Evolutionary conservation across 2,888 invertebrate species (phyloP), one percentile per base, ranked within the genome.

Genomic region (Scaptomyza tumidula): DNA sequence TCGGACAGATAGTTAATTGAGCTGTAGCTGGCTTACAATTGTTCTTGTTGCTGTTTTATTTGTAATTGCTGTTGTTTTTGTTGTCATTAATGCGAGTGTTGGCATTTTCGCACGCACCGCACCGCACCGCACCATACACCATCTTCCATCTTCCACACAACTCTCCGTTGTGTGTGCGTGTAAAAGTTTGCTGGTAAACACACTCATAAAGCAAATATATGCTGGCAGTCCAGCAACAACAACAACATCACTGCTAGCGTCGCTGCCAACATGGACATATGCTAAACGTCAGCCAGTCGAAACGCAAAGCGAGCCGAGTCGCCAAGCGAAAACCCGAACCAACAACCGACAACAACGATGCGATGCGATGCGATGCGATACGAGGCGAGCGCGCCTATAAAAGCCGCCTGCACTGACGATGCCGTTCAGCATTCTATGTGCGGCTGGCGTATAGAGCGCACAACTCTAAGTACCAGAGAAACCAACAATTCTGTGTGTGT

Each of bases 181-280:
- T 35, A 65, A 81, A 83, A 83, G 85, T 87, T 83, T 83, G 70
- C 87, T 85, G 83, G 87, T 87, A 83, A 83, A 87, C 83, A 83
- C 83, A 83, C 87, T 83, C 87, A 83, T 83, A 83, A 87, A 87
- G 83, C 75, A 83, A 83, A 83, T 87, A 83, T 85, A 87, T 87
- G 87, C 76, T 76, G 79, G 80, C 52, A 69, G 55, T 55, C 19
- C 16, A 37, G 45, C 57, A 61, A 46, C 58, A 41, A 50, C 57
- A 61, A 46, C 58, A 41, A 50, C 62, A 63, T 10, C 39, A 29
- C 31, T 46, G 61, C 57, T 41, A 45, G 57, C 56, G 80, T 80
- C 74, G 78, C 62, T 80, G 81, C 68, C 83, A 68, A 48, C 63
- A 61, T 60, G 73, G 75, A 85, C 83, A 87, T 85, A 83, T 87